Evolutionary conservation across 2,113 vertebrate genomes (phyloP), one percentile per base, ranked within the genome.

Genomic region (Copsychus sechellarum): DNA sequence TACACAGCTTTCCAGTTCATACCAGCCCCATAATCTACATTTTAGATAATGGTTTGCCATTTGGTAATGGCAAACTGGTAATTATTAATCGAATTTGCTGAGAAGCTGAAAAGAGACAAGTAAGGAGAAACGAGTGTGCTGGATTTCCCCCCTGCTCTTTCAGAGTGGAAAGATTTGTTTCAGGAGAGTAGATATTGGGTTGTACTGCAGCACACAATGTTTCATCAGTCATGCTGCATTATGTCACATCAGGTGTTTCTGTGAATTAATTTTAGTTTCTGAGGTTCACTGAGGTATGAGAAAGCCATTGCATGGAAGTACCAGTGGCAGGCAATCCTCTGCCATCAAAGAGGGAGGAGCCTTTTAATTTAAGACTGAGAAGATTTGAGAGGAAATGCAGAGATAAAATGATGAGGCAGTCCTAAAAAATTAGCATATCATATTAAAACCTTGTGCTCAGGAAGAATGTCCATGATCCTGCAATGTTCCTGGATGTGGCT

Each of bases 171-270:
- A 93, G 90, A 94, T 94, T 94, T 26, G 90, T 97, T 97, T 96
- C 93, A 97, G 93, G 97, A 97, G 95, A 82, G 81, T 86, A 93
- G 94, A 79, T 95, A 83, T 31, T 92, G 94, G 57, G 65, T 79
- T 95, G 87, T 96, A 70, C 54, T 62, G 62, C 90, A 82, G 92
- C 92, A 93, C 79, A 73, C 93, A 94, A 91, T 86, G 84, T 97
- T 96, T 96, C 92, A 98, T 97, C 97, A 97, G 96, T 97, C 97
- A 97, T 76, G 86, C 93, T 45, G 86, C 73, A 94, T 98, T 97
- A 96, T 21, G 86, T 71, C 93, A 96, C 87, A 87, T 96, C 97
- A 97, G 91, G 78, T 90, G 82, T 88, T 97, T 88, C 94, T 97
- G 51, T 91, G 89, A 97, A 96, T 97, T 97, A 93, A 91, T 97